Base-by-base conservation (phyloP, 2,888 invertebrate genomes). In the Eurois occulta region DNA sequence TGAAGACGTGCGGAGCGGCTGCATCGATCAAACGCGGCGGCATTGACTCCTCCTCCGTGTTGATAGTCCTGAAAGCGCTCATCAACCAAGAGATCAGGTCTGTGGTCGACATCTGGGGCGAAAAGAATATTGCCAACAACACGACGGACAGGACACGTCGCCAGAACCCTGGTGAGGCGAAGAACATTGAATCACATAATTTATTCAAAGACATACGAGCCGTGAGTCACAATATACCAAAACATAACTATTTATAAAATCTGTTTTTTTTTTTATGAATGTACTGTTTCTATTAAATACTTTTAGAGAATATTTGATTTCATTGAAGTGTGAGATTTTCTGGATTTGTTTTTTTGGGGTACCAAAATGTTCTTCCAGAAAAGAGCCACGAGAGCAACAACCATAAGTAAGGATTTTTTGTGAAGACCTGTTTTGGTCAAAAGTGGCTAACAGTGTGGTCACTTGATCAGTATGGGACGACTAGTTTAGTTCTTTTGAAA, bases 101-200 rank as follows among this genome's bases (percentile, higher is more conserved):
- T 0, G 95, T 96, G 2, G 91, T 96, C 11, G 95, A 96, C 72
- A 94, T 96, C 41, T 96, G 96, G 96, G 96, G 96, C 0, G 90
- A 88, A 10, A 92, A 89, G 80, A 83, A 85, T 8, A 21, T 24
- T 16, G 66, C n/a, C 18, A 62, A 48, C 18, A 48, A 55, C n/a
- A 16, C 35, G 6, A 81, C 77, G 21, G 55, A 77, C 0, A 78
- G 72, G 0, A 76, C 28, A 55, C 72, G 62, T 46, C 65, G 69
- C 0, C 28, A 65, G 4, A 43, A 77, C 1, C 67, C 62, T 8
- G 79, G 82, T 0, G 85, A 90, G 10, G 62, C 87, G 16, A 93
- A 89, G 62, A 88, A 88, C n/a, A 76, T 91, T 35, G 93, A 91
- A 75, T 94, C 93, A 0, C 72, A 91, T 32, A 91, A 94, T 74